Conservation (phyloP, 2,797 vertebrate genomes). For the Amphiprion clarkii region DNA sequence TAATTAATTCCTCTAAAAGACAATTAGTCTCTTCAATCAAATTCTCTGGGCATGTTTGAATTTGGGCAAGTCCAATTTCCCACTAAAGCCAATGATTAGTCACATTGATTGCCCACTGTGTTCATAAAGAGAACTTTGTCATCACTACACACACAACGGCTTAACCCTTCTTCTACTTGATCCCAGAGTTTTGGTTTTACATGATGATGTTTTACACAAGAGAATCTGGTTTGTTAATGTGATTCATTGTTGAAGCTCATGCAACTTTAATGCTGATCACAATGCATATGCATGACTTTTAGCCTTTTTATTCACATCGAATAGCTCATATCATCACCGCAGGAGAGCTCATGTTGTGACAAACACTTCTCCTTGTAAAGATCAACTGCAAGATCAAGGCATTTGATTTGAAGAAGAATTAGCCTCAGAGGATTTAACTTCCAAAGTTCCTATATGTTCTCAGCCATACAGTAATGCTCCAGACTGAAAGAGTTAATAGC, state of each 20-base stretch:
- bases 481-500: not conserved
- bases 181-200: not conserved
- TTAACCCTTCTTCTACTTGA: constrained; percentile 5
- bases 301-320: constrained; percentile 24
- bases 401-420: not conserved
- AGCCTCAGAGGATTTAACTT: not conserved
- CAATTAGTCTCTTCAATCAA: constrained; percentile 70
- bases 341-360: not conserved
- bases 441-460: not conserved
- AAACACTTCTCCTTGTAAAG: constrained; percentile 2
- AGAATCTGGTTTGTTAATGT: constrained; percentile 20
- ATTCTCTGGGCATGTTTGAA: constrained; percentile 54
- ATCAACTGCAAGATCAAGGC: constrained; percentile 2
- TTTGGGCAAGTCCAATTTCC: constrained; percentile 53
- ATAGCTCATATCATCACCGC: not conserved
- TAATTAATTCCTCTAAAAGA: constrained; percentile 68
- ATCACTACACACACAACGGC: not conserved
- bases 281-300: constrained; percentile 24
- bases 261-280: constrained; percentile 11
- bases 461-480: not conserved
- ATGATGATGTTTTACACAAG: constrained; percentile 11
- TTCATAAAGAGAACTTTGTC: constrained; percentile 31
- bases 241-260: constrained; percentile 26
- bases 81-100: constrained; percentile 58
- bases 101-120: constrained; percentile 31